Conservation (phyloP, 2,113 vertebrate species). For the Rhea americana region DNA sequence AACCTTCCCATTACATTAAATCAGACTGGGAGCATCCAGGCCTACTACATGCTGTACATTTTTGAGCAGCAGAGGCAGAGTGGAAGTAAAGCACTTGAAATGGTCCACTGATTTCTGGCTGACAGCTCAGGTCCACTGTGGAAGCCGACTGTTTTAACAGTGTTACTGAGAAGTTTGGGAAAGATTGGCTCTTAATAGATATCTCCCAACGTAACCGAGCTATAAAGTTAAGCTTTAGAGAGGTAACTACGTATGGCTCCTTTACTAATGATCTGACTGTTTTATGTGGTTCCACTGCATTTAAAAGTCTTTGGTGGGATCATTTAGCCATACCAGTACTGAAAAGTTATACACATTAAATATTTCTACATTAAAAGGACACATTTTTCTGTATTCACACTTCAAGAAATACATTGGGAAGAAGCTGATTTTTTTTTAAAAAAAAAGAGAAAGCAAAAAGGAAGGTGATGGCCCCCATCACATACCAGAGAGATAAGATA, state of each 20-base stretch:
- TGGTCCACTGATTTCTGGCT: neutral
- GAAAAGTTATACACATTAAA: neutral
- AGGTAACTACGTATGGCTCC: neutral
- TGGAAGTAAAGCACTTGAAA: constrained; percentile 28
- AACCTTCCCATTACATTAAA: neutral
- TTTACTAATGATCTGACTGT: neutral
- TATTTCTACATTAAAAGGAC: neutral
- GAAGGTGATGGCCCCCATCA: neutral
- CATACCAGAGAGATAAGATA: neutral
- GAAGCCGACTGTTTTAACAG: neutral
- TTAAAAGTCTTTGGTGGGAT: neutral
- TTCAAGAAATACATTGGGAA: neutral
- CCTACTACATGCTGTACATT: neutral
- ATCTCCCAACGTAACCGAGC: neutral
- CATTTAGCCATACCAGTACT: neutral
- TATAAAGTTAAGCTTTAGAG: neutral
- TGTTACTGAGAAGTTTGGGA: neutral
- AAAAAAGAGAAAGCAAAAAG: neutral
- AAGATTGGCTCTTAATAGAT: neutral
- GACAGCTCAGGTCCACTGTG: neutral
- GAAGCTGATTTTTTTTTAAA: neutral
- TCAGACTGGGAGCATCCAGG: neutral
- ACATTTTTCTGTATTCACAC: neutral
- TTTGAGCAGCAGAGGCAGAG: constrained; percentile 11
- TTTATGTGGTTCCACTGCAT: neutral